These are phyloP conservation scores for Capromys pilorides DNA, from an alignment of 2,797 vertebrate genomes.

Conservation along the genomic window DNA sequence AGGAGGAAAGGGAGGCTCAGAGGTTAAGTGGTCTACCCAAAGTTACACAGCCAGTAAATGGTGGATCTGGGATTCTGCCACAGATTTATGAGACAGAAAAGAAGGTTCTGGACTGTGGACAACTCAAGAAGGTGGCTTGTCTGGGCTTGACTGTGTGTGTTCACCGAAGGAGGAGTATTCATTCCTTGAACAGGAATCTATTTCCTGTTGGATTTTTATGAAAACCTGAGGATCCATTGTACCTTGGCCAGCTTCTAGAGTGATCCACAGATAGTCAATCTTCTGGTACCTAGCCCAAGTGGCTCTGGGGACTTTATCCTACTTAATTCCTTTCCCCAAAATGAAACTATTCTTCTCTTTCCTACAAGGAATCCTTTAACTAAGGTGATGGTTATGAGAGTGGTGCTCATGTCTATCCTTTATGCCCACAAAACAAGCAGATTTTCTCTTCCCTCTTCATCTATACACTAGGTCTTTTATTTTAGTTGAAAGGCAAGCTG, in stretches of 20 bases:
- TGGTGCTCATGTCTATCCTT: neutral
- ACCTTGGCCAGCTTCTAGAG: neutral
- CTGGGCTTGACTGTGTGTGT: neutral
- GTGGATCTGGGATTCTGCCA: neutral
- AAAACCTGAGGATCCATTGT: neutral
- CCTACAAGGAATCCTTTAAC: neutral
- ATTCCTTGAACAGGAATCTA: neutral
- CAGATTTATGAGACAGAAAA: neutral
- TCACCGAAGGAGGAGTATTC: neutral
- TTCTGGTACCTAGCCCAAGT: neutral
- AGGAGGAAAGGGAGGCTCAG: constrained; percentile 16
- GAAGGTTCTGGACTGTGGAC: neutral
- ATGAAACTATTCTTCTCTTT: neutral
- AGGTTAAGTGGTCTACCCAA: neutral
- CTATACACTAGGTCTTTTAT: neutral
- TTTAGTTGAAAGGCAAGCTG: neutral
- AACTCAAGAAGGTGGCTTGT: neutral
- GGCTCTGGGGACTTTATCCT: neutral
- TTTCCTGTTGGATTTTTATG: neutral
- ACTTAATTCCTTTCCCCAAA: constrained; percentile 2
- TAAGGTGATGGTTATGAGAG: neutral
- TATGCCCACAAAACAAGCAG: neutral
- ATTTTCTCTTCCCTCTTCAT: neutral
- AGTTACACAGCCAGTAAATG: neutral
- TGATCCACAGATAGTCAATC: neutral